Conservation (phyloP, 2,113 vertebrate genomes). For the Prunella himalayana region DNA sequence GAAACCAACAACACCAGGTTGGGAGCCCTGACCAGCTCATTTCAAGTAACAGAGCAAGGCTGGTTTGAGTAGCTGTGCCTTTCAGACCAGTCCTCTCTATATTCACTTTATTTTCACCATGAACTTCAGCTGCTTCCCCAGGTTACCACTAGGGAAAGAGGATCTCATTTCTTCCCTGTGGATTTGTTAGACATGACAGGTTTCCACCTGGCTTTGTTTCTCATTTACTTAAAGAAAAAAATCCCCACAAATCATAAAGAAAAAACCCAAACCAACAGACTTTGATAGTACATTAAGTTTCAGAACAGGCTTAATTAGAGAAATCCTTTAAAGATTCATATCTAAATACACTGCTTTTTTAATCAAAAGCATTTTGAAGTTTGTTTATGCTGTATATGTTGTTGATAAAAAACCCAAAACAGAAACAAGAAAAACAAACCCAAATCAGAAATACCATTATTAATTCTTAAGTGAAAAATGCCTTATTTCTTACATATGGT, state of each 20-base stretch:
- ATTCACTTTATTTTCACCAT: accelerated
- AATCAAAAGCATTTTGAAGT: conserved; percentile 30
- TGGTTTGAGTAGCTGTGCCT: background rate
- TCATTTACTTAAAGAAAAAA: background rate
- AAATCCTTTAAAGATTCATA: background rate
- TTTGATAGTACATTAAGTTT: background rate
- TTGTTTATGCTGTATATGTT: background rate
- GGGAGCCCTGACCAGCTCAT: background rate
- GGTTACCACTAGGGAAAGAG: background rate
- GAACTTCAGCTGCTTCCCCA: background rate
- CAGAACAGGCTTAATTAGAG: background rate
- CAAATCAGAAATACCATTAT: background rate
- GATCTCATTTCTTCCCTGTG: background rate
- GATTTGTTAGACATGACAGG: background rate
- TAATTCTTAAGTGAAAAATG: conserved; percentile 40
- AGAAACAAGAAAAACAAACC: background rate
- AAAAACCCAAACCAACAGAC: too few relatives aligned
- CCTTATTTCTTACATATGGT: background rate
- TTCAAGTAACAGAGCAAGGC: background rate
- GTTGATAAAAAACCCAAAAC: background rate
- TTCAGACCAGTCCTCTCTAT: background rate
- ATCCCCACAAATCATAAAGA: background rate
- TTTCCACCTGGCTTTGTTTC: background rate
- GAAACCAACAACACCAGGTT: background rate
- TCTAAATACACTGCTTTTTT: background rate